A percentile compares a stretch with the other conserved stretches of the same genome.
phyloP scores from a whole-genome alignment of 30 jellyfish, hydroid and myxozoan species.

The Cassiopea xamachana region DNA sequence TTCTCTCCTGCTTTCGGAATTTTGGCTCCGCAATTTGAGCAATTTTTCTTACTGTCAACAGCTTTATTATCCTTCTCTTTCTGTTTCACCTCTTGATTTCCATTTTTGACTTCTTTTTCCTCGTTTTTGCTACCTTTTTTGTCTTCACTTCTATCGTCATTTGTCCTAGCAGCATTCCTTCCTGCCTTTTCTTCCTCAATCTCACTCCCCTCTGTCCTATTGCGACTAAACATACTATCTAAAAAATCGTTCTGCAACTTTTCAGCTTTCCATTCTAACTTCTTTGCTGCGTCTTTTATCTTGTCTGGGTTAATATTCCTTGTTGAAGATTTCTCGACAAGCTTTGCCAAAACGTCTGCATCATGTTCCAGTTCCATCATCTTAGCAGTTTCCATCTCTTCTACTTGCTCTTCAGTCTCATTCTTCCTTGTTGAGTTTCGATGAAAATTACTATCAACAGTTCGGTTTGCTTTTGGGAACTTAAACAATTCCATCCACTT shows the following conservation, averaged over 20 bases:
- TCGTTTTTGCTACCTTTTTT: background rate
- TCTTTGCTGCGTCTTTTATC: conserved; percentile 29
- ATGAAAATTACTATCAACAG: conserved; percentile 2
- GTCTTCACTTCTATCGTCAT: background rate
- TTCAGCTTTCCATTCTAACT: conserved; percentile 27
- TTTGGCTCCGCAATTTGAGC: conserved; percentile 15
- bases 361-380: conserved; percentile 33
- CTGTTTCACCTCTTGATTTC: background rate
- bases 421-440: conserved; percentile 6
- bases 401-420: background rate
- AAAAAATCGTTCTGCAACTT: conserved; percentile 26
- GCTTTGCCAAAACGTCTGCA: conserved; percentile 32
- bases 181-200: background rate
- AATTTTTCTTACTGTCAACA: background rate
- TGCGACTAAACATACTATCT: background rate
- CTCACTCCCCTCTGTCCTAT: conserved; percentile 2
- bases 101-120: background rate
- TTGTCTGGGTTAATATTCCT: conserved; percentile 7
- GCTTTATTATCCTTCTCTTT: background rate
- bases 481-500: conserved; percentile 48
- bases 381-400: conserved; percentile 10
- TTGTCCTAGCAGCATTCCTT: background rate
- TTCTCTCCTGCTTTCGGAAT: conserved; percentile 34
- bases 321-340: conserved; percentile 25
- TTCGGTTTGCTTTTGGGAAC: conserved; percentile 46